Evolutionary conservation across 2,797 vertebrate genomes (phyloP), one percentile per base, ranked within the genome.

Genomic region (Microctenopoma stevenorrisi): DNA sequence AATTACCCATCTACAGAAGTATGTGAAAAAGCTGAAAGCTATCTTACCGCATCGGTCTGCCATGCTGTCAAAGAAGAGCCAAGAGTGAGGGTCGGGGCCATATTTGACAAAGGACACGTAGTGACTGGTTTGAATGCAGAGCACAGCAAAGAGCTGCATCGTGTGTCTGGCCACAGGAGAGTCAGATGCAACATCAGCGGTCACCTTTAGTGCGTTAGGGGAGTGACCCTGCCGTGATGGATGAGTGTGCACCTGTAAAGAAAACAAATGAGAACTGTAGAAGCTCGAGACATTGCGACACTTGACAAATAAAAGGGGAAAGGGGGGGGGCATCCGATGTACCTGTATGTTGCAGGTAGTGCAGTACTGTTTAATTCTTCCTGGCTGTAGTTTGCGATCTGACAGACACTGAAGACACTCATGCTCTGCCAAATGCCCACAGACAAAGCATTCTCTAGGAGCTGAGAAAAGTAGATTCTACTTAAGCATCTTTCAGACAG

Each of bases 21-120:
- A 7, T 48, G 38, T 18, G 18, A 60, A 46, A 64, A 50, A 28
- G 2, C 6, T 30, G 15, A 44, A 48, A 25, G 52, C 1, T 4
- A 30, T 55, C 88, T 88, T 78, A 93, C 95, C 92, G 2, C 83
- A 88, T 90, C 92, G 86, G 83, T 95, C 94, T 28, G 95, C 94
- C 95, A 96, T 96, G 87, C 95, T 94, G 88, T 96, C 94, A 61
- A 95, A 96, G 80, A 95, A 96, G 38, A 96, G 81, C 95, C 95
- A 95, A n/a, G 95, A 94, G 25, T 72, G 76, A 37, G 88, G 76
- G 42, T 85, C 84, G 1, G 92, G 56, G 40, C 94, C 91, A 0
- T 89, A 95, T 78, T 94, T 95, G n/a, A 95, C 93, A 65, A 95
- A 96, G 55, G 94, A 94, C 57, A 96, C 94, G 4, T 95, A 96